Evolutionary conservation across 2,113 vertebrate species (phyloP).

Genomic region (Probosciger aterrimus): DNA sequence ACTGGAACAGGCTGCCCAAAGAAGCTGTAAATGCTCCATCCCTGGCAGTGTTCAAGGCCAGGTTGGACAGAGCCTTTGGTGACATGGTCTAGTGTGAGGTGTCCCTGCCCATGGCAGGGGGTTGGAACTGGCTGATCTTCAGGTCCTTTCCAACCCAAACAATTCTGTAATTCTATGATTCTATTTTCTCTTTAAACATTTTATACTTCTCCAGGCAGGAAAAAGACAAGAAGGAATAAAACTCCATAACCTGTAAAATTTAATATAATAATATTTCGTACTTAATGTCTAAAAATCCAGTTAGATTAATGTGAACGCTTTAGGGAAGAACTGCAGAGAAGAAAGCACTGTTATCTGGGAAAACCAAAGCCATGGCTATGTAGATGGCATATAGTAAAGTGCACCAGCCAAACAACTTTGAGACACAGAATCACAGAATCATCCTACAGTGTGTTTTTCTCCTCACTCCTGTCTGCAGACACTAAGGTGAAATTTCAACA

Average conservation of each 20-base stretch:
- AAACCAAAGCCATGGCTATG: neutral
- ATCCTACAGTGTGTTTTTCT: neutral
- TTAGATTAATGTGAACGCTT: neutral
- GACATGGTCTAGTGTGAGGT: neutral
- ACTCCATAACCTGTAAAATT: neutral
- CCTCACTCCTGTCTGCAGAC: neutral
- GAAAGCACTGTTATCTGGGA: neutral
- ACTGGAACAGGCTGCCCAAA: fast-evolving
- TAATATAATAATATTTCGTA: neutral
- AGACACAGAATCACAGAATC: neutral
- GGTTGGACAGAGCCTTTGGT: neutral
- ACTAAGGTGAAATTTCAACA: neutral
- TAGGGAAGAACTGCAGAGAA: neutral
- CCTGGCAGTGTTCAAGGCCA: neutral
- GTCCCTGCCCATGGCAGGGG: neutral
- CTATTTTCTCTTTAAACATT: neutral
- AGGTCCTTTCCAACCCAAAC: neutral
- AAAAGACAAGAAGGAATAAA: neutral
- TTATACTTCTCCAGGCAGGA: neutral
- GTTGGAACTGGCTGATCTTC: neutral
- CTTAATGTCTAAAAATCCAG: neutral
- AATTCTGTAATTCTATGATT: neutral
- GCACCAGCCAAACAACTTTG: neutral
- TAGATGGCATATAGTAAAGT: neutral
- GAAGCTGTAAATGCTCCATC: neutral